phyloP scores from a whole-genome alignment of 2,888 invertebrate species.

The Fragum sueziense region DNA sequence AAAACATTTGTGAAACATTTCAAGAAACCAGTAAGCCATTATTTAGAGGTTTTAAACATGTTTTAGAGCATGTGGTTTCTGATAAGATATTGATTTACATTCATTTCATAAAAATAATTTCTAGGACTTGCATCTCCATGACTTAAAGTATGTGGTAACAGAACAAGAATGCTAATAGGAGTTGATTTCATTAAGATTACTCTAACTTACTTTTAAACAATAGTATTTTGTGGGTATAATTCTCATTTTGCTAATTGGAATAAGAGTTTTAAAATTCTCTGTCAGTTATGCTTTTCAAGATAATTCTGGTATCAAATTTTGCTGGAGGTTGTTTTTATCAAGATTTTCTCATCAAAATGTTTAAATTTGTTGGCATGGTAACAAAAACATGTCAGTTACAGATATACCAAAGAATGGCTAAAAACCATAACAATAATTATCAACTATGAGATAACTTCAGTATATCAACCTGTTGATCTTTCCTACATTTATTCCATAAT shows the following conservation, averaged over 20 bases:
- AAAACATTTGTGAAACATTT: background rate
- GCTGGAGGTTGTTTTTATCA: slow-evolving; percentile 3
- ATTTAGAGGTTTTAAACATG: background rate
- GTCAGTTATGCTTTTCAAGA: background rate
- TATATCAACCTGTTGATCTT: background rate
- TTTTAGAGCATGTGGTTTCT: background rate
- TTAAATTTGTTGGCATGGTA: slow-evolving; percentile 21
- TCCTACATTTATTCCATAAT: too few relatives aligned
- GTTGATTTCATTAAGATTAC: too few relatives aligned
- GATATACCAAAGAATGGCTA: slow-evolving; percentile 14
- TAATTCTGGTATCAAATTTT: slow-evolving; percentile 9
- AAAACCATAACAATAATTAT: slow-evolving; percentile 44
- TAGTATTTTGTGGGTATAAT: too few relatives aligned
- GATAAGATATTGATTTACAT: background rate
- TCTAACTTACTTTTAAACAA: too few relatives aligned
- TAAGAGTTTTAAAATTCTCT: too few relatives aligned
- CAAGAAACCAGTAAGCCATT: background rate
- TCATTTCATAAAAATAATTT: too few relatives aligned
- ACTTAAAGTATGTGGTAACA: too few relatives aligned
- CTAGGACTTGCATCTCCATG: too few relatives aligned
- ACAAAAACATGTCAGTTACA: slow-evolving; percentile 19
- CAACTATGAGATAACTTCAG: background rate
- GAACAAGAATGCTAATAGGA: too few relatives aligned
- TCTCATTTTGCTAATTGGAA: too few relatives aligned
- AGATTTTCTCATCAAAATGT: slow-evolving; percentile 18